phyloP scores from a whole-genome alignment of 2,113 vertebrate genomes.

The Catharus minimus region DNA sequence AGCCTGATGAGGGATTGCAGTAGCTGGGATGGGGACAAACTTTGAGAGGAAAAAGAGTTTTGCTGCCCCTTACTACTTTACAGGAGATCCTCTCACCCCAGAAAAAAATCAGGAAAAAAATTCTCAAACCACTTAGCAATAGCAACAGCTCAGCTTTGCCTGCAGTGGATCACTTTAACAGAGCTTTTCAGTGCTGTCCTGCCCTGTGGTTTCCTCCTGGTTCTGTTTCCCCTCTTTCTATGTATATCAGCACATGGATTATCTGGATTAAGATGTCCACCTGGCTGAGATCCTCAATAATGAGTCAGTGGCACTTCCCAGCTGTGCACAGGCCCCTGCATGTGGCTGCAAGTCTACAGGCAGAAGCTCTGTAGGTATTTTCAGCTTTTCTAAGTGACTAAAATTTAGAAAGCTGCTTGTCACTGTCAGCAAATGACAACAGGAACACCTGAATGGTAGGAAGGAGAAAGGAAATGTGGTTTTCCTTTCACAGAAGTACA shows the following conservation, averaged over 20 bases:
- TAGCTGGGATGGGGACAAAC: not conserved
- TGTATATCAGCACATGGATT: not conserved
- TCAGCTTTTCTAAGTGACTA: not conserved
- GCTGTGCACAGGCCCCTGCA: not conserved
- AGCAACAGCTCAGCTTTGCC: not conserved
- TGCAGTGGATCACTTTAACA: not conserved
- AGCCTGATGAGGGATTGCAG: not conserved
- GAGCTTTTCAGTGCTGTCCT: not conserved
- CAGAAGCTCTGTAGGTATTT: not conserved
- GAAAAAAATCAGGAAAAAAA: not conserved
- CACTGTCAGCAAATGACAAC: not conserved
- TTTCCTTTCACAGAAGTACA: not conserved
- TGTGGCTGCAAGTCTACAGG: not conserved
- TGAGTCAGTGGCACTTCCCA: not conserved
- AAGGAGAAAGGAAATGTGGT: not conserved
- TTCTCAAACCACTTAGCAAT: not conserved
- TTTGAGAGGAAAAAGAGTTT: not conserved
- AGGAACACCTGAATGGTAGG: not conserved
- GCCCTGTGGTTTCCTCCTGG: not conserved
- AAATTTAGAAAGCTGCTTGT: not conserved
- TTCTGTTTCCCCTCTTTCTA: not conserved
- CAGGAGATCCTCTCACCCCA: rapidly evolving
- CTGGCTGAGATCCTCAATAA: not conserved
- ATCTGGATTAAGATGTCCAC: not conserved
- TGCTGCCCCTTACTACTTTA: not conserved